These are phyloP conservation scores for Saxidomus purpurata DNA, from an alignment of 1,140 invertebrate genomes.

Conservation along the genomic window DNA sequence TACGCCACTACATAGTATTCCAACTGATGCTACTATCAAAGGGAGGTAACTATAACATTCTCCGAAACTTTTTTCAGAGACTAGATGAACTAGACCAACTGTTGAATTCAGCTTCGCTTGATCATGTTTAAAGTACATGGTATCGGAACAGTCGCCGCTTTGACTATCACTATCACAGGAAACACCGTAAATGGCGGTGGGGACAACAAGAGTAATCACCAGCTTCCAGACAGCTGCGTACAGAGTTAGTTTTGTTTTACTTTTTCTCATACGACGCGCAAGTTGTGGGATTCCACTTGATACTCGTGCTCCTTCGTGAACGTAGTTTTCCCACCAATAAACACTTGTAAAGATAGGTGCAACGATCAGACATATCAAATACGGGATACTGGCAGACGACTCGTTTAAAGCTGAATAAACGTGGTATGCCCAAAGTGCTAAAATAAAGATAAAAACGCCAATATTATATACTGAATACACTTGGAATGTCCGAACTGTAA, in stretches of 20 bases:
- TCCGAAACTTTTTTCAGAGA: neutral
- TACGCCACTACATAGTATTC: slow-evolving; percentile 72
- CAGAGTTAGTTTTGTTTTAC: slow-evolving; percentile 75
- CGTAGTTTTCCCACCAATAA: slow-evolving; percentile 82
- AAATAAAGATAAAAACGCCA: neutral
- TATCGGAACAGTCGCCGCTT: slow-evolving; percentile 43
- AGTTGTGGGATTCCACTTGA: slow-evolving; percentile 49
- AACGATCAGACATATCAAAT: slow-evolving; percentile 15
- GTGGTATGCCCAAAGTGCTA: slow-evolving; percentile 41
- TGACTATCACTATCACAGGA: slow-evolving; percentile 19
- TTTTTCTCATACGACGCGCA: slow-evolving; percentile 53
- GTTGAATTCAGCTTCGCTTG: slow-evolving; percentile 22
- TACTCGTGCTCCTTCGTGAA: slow-evolving; percentile 69
- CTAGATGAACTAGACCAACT: slow-evolving; percentile 35
- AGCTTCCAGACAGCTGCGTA: slow-evolving; percentile 78
- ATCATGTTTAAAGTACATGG: slow-evolving; percentile 59
- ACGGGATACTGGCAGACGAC: neutral
- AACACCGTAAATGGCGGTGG: slow-evolving; percentile 65
- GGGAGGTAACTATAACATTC: slow-evolving; percentile 68
- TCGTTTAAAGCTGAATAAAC: neutral
- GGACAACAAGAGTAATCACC: slow-evolving; percentile 69
- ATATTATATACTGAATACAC: too few species aligned
- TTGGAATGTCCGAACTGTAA: too few species aligned
- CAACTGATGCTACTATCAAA: slow-evolving; percentile 71
- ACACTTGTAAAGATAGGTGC: slow-evolving; percentile 75